Percentiles rank a stretch among this genome's conserved stretches.
Conservation (phyloP, 1,140 invertebrate genomes). For the Saccostrea echinata region DNA sequence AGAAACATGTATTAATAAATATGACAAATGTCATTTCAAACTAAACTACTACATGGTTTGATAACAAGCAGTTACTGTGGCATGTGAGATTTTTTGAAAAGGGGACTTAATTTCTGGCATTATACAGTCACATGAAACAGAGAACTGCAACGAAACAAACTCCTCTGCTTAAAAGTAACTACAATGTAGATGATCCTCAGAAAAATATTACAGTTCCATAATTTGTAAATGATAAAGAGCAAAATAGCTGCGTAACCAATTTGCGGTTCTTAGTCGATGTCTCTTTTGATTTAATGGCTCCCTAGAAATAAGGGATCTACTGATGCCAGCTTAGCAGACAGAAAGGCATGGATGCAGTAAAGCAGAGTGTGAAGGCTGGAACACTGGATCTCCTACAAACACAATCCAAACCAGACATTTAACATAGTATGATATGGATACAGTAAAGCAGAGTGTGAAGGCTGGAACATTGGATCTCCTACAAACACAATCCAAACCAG, state of each 20-base stretch:
- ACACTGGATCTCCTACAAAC: conserved; percentile 93
- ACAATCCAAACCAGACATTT: too few species aligned
- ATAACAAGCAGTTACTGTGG: too few species aligned
- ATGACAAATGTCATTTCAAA: too few species aligned
- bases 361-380: conserved; percentile 93
- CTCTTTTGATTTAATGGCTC: neutral
- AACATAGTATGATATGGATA: conserved; percentile 95
- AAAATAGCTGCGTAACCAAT: conserved; percentile 9
- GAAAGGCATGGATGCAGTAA: conserved; percentile 97
- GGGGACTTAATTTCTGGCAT: too few species aligned
- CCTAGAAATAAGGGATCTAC: conserved; percentile 79
- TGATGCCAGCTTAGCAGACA: conserved; percentile 80
- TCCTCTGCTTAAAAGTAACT: too few species aligned
- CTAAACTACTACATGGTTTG: too few species aligned
- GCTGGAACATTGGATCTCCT: conserved; percentile 95
- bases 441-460: conserved; percentile 95
- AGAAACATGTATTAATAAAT: too few species aligned
- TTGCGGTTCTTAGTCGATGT: neutral
- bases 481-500: conserved; percentile 74
- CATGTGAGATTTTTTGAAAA: too few species aligned
- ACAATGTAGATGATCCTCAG: too few species aligned
- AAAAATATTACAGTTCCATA: too few species aligned
- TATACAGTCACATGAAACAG: too few species aligned
- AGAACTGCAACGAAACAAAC: too few species aligned
- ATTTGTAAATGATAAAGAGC: neutral